Conservation (phyloP, 2,888 invertebrate genomes). For the Sisyra terminalis region DNA sequence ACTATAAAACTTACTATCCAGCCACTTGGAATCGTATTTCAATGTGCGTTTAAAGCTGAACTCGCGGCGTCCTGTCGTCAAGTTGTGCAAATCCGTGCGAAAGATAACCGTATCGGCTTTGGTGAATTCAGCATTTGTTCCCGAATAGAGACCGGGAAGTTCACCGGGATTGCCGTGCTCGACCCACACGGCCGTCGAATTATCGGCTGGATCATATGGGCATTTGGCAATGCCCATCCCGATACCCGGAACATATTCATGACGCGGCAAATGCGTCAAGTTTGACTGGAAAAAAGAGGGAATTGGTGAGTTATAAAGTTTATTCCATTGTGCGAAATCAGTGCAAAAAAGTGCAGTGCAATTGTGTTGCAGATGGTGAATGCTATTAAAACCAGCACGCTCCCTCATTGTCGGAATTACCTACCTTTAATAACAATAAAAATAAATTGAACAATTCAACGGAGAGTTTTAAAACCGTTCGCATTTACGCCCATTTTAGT, state of each 20-base stretch:
- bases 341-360: no score
- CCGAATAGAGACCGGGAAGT: constrained; percentile 51
- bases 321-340: neutral
- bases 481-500: no score
- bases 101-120: constrained; percentile 58
- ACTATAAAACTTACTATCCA: constrained; percentile 40
- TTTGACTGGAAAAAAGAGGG: constrained; percentile 19
- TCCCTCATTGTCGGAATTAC: no score
- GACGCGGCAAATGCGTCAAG: constrained; percentile 36
- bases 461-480: no score
- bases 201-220: constrained; percentile 56
- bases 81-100: constrained; percentile 45
- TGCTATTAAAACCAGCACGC: no score
- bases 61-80: constrained; percentile 38
- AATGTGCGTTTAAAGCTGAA: constrained; percentile 47
- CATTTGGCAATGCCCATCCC: constrained; percentile 55
- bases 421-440: no score
- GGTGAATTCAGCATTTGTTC: constrained; percentile 55
- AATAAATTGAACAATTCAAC: no score
- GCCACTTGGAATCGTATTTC: constrained; percentile 56
- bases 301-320: neutral
- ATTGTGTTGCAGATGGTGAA: no score
- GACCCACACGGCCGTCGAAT: constrained; percentile 58
- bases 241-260: constrained; percentile 43
- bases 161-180: constrained; percentile 49